A percentile compares a stretch with the other conserved stretches of the same genome.
phyloP scores from a whole-genome alignment of 2,888 invertebrate genomes.

The Drosophila kokeensis region DNA sequence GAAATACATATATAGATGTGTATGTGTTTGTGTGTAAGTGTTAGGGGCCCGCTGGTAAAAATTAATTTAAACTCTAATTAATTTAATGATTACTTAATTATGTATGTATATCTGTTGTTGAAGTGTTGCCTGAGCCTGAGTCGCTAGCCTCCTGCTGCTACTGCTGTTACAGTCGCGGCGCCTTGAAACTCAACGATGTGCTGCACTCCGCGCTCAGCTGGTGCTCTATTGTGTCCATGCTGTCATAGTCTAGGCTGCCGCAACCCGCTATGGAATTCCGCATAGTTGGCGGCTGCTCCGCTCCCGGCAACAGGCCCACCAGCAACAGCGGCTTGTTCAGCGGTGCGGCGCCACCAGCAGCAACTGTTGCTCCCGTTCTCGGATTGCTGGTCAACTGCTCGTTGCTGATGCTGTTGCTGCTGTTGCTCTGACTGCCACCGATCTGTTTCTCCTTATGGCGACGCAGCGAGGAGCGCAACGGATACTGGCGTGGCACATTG shows the following conservation, averaged over 20 bases:
- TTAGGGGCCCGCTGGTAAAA: slow-evolving; percentile 5
- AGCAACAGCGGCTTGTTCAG: slow-evolving; percentile 68
- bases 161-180: slow-evolving; percentile 75
- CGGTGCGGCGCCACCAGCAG: slow-evolving; percentile 26
- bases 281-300: slow-evolving; percentile 75
- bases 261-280: slow-evolving; percentile 82
- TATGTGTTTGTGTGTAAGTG: slow-evolving; percentile 24
- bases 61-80: slow-evolving; percentile 29
- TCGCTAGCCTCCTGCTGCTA: slow-evolving; percentile 27
- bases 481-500: slow-evolving; percentile 85
- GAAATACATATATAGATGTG: slow-evolving; percentile 44
- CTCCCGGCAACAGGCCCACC: slow-evolving; percentile 70
- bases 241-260: slow-evolving; percentile 55
- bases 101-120: slow-evolving; percentile 20
- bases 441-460: slow-evolving; percentile 87
- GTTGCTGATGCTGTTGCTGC: slow-evolving; percentile 64
- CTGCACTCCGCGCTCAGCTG: slow-evolving; percentile 67
- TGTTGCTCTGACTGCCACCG: slow-evolving; percentile 75
- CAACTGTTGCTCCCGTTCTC: slow-evolving; percentile 28
- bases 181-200: slow-evolving; percentile 70
- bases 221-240: slow-evolving; percentile 69
- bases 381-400: slow-evolving; percentile 57
- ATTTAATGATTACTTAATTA: slow-evolving; percentile 29
- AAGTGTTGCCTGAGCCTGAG: slow-evolving; percentile 56
- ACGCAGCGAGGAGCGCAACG: slow-evolving; percentile 86